These are phyloP conservation scores for Fukomys damarensis DNA, from an alignment of 2,113 vertebrate species.

Conservation along the genomic window DNA sequence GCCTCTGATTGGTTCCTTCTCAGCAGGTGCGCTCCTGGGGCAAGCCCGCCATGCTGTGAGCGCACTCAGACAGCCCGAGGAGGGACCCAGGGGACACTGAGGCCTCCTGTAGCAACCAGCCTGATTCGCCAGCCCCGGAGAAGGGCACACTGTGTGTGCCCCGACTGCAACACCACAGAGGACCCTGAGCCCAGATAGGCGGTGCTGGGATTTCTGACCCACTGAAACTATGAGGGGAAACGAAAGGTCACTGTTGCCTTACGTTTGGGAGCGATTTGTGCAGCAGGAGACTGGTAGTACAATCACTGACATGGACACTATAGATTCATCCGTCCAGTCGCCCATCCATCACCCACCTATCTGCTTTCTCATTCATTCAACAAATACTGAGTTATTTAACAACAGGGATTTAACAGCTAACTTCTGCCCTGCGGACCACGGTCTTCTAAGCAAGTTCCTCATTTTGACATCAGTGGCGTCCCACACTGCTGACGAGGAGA, in stretches of 20 bases:
- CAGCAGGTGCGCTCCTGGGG: not conserved
- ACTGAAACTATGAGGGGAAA: not conserved
- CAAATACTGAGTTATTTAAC: not conserved
- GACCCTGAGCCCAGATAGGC: not conserved
- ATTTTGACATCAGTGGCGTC: too few relatives aligned
- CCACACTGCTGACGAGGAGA: not conserved
- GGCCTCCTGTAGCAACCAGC: not conserved
- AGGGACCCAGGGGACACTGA: not conserved
- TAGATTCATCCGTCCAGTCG: not conserved
- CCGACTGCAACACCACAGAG: not conserved
- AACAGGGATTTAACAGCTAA: not conserved
- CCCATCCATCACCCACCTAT: not conserved
- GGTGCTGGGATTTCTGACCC: not conserved
- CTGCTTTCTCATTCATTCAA: not conserved
- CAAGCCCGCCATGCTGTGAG: not conserved
- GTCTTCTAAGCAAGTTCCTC: not conserved
- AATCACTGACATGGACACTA: not conserved
- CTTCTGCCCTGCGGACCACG: not conserved
- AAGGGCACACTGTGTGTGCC: too few relatives aligned
- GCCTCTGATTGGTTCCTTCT: accelerated
- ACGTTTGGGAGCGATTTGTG: not conserved
- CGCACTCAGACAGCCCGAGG: not conserved
- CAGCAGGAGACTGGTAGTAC: not conserved
- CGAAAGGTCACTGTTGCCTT: not conserved
- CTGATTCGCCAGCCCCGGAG: accelerated